Evolutionary conservation across 2,797 vertebrate species (phyloP), one percentile per base, ranked within the genome.

Genomic region (Takifugu ocellatus): DNA sequence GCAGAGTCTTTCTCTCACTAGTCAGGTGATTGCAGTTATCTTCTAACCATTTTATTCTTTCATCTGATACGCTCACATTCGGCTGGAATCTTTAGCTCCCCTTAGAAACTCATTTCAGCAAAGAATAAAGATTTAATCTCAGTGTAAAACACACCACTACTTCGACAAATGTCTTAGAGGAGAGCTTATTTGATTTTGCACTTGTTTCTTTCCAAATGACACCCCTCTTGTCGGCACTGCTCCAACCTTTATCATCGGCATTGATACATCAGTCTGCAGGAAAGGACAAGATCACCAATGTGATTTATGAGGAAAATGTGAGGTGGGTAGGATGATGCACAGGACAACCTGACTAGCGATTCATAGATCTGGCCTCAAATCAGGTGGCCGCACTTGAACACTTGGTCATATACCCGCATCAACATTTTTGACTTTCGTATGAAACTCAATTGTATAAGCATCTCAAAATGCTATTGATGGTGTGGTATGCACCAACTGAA

Each of bases 181-280:
- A 61, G 44, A 27, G 31, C 61, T 51, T 9, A 54, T 63, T 64
- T 49, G 51, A 45, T 54, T 62, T 66, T 61, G 49, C 42, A 3
- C 59, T 56, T 43, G 54, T 75, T 71, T 68, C 63, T 25, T 52
- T 33, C 60, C 26, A 39, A 16, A 65, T 5, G 12, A 45, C 46
- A 43, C 59, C 49, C 70, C 52, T 66, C 42, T 44, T 42, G 61
- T 46, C 51, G 48, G 46, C 62, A 61, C 39, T 26, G 24, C 48
- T 42, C 16, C 49, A 49, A 69, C 74, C 58, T 64, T 51, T 69
- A 29, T 25, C 54, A 70, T 68, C 63, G 57, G 45, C 36, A 71
- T 77, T 44, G 66, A 57, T 63, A 33, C 9, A 49, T 25, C n/a
- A 68, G 45, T 68, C 53, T 69, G 24, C 33, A 27, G 16, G 17